Evolutionary conservation across 2,888 invertebrate genomes (phyloP), one percentile per base, ranked within the genome.

Genomic region (Ophion costatus): DNA sequence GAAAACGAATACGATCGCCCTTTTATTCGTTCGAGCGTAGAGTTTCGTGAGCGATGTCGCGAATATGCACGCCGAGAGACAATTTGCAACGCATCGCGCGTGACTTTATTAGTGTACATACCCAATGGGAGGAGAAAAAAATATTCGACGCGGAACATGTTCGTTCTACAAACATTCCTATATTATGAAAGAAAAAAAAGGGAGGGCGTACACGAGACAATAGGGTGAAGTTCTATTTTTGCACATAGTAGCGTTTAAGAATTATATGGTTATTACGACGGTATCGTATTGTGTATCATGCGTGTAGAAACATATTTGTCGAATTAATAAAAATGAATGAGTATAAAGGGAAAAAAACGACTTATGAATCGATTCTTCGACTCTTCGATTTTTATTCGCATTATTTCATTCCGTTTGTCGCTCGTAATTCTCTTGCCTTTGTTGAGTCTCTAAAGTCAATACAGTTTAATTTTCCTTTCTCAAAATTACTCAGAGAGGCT

Each of bases 151-250:
- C 80, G 59, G 71, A 81, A n/a, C 63, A n/a, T 66, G 83, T 78
- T 81, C 85, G 88, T 89, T 87, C 76, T 78, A 84, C 82, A 88
- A 87, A 89, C 88, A 87, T 89, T 90, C 89, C 91, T 90, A 90
- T 90, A 90, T 88, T 88, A 87, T 86, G 6, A 71, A 57, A 29
- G n/a, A 67, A 20, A 22, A 22, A 22, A 3, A 59, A 75, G 87
- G 87, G 85, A 83, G 87, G 85, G 87, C 84, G 77, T 87, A 84
- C 88, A 87, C 88, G 88, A 90, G 89, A 86, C 78, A 87, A 87
- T 89, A 87, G 82, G 86, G 84, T 83, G 82, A 80, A 86, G 82
- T 88, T 90, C 89, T 91, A 91, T 91, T 91, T 91, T 91, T 91
- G 91, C 91, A 91, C 90, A 85, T 90, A 87, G 88, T 87, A 85